These are phyloP conservation scores for Thelaira solivaga DNA, from an alignment of 2,888 invertebrate genomes.

Conservation along the genomic window DNA sequence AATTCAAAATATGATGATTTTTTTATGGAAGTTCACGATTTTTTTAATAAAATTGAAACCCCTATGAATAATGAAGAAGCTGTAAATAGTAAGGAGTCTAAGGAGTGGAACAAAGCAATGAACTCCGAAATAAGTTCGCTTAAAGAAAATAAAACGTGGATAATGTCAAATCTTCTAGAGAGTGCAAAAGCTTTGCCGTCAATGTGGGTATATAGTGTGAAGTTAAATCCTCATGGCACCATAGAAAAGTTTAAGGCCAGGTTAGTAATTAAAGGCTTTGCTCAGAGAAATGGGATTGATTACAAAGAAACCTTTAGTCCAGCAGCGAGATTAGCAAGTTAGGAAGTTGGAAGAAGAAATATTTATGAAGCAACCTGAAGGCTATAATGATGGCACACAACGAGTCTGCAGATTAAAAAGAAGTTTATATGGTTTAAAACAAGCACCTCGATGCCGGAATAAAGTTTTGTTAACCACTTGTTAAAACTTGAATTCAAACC, in stretches of 20 bases:
- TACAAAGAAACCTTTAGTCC: conserved; percentile 61
- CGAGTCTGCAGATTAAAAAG: background rate
- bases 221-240: background rate
- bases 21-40: background rate
- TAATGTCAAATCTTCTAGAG: background rate
- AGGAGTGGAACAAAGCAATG: conserved; percentile 58
- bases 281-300: conserved; percentile 42
- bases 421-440: background rate
- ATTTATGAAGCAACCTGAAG: conserved; percentile 41
- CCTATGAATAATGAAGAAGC: background rate
- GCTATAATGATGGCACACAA: background rate
- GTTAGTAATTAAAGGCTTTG: conserved; percentile 62
- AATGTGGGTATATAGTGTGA: background rate
- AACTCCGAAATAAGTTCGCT: background rate
- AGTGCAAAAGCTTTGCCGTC: background rate
- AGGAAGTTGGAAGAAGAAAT: background rate
- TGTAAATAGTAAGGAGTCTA: background rate
- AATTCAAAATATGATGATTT: conserved; percentile 12
- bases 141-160: conserved; percentile 9
- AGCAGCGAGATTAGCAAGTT: conserved; percentile 43
- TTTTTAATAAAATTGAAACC: background rate
- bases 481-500: background rate
- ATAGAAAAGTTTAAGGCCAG: conserved; percentile 11
- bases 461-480: background rate
- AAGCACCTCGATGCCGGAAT: background rate